phyloP scores from a whole-genome alignment of 1,140 invertebrate species.

The Pseudobourletiella spinata region DNA sequence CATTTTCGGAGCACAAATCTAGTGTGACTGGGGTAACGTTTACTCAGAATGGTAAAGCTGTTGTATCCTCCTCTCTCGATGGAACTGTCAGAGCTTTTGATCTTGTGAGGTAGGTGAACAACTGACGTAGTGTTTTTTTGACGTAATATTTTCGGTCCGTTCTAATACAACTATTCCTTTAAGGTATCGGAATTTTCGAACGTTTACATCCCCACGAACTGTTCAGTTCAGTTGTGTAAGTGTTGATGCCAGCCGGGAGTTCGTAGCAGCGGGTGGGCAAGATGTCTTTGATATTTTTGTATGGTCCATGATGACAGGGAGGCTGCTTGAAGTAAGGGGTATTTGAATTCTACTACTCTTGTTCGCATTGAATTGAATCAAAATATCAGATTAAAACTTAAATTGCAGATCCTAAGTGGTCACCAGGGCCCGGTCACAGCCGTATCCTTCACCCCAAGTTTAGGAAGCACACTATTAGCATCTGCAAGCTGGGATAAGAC shows the following conservation, averaged over 20 bases:
- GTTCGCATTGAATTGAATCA: too few species aligned
- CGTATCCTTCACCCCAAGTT: constrained; percentile 66
- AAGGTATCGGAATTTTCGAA: constrained; percentile 93
- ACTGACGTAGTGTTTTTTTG: background rate
- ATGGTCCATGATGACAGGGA: constrained; percentile 88
- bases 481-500: constrained; percentile 94
- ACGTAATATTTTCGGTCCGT: background rate
- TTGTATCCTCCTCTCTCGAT: constrained; percentile 83
- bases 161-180: constrained; percentile 15
- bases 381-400: background rate
- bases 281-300: constrained; percentile 92
- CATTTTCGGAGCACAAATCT: constrained; percentile 81
- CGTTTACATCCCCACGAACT: constrained; percentile 78
- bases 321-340: constrained; percentile 74
- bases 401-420: constrained; percentile 63
- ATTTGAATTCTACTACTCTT: too few species aligned
- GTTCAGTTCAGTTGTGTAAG: constrained; percentile 89
- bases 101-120: constrained; percentile 63
- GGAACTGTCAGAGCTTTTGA: constrained; percentile 94
- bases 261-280: constrained; percentile 84
- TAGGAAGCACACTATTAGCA: constrained; percentile 61
- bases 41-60: constrained; percentile 81
- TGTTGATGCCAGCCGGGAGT: constrained; percentile 77
- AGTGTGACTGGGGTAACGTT: constrained; percentile 72
- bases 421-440: constrained; percentile 84